Percentiles rank a stretch among this genome's conserved stretches.
phyloP scores from a whole-genome alignment of 1,140 invertebrate genomes.

The Grapholita molesta region DNA sequence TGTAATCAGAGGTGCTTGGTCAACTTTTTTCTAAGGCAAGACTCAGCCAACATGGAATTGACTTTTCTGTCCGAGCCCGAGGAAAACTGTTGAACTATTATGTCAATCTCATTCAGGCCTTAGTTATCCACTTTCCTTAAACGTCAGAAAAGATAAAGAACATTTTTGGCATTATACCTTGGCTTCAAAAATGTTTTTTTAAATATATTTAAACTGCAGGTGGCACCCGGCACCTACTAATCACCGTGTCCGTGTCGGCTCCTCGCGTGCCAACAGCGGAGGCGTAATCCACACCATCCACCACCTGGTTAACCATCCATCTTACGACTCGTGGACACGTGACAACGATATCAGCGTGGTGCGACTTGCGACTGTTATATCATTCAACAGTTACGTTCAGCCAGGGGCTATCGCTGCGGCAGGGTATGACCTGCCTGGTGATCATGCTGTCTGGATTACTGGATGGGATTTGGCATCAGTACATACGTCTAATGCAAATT shows the following conservation, averaged over 20 bases:
- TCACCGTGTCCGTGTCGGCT: conserved; percentile 41
- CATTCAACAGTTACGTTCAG: conserved; percentile 27
- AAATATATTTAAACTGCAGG: too few species aligned
- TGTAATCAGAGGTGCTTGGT: too few species aligned
- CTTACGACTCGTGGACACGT: conserved; percentile 20
- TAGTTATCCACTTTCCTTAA: too few species aligned
- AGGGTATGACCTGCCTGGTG: conserved; percentile 32
- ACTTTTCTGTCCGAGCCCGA: too few species aligned
- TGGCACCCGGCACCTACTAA: too few species aligned
- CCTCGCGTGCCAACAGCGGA: conserved; percentile 36
- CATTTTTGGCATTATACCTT: too few species aligned
- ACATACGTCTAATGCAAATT: conserved; percentile 27
- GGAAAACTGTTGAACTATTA: too few species aligned
- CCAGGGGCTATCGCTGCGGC: conserved; percentile 27
- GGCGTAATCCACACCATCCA: conserved; percentile 29
- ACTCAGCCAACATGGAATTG: too few species aligned
- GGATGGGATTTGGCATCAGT: conserved; percentile 37
- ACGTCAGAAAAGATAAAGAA: too few species aligned
- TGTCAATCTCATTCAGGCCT: too few species aligned
- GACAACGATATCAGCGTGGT: conserved; percentile 38
- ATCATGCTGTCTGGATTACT: conserved; percentile 28
- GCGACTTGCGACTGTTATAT: conserved; percentile 39
- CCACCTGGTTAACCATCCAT: conserved; percentile 33
- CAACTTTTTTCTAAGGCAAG: too few species aligned
- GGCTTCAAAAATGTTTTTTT: too few species aligned